Evolutionary conservation across 2,888 invertebrate genomes (phyloP).

Genomic region (Thera britannica): DNA sequence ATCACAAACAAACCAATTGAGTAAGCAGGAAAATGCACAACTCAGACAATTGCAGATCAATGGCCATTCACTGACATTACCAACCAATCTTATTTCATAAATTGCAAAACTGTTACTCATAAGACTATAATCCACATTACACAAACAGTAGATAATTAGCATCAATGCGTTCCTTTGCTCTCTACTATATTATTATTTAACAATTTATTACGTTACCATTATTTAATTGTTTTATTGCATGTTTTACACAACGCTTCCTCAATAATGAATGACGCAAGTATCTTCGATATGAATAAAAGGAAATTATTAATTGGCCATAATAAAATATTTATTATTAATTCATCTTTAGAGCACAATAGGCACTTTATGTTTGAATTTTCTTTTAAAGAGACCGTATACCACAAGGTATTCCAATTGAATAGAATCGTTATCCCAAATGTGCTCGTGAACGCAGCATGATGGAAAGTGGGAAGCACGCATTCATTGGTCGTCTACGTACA

Average conservation of each 20-base stretch:
- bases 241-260: constrained; percentile 14
- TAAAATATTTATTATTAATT: constrained; percentile 1
- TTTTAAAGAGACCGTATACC: not conserved
- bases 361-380: not conserved
- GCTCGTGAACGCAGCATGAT: constrained; percentile 44
- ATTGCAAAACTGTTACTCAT: not conserved
- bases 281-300: constrained; percentile 11
- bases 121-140: not conserved
- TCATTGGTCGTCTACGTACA: constrained; percentile 57
- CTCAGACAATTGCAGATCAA: constrained; percentile 11
- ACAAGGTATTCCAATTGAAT: constrained; percentile 17
- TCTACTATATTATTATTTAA: constrained; percentile 10
- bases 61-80: constrained; percentile 8
- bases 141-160: not conserved
- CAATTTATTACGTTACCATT: constrained; percentile 17
- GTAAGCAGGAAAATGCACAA: constrained; percentile 22
- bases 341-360: not conserved
- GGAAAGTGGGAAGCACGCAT: constrained; percentile 60
- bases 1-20: constrained; percentile 18
- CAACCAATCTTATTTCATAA: not conserved
- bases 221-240: constrained; percentile 24
- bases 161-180: not conserved
- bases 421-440: constrained; percentile 33
- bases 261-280: constrained; percentile 16
- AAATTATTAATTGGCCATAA: constrained; percentile 1